Percentiles rank a stretch among this genome's conserved stretches.
Evolutionary conservation across 1,140 invertebrate species (phyloP).

Genomic region (Drosophila albomicans): DNA sequence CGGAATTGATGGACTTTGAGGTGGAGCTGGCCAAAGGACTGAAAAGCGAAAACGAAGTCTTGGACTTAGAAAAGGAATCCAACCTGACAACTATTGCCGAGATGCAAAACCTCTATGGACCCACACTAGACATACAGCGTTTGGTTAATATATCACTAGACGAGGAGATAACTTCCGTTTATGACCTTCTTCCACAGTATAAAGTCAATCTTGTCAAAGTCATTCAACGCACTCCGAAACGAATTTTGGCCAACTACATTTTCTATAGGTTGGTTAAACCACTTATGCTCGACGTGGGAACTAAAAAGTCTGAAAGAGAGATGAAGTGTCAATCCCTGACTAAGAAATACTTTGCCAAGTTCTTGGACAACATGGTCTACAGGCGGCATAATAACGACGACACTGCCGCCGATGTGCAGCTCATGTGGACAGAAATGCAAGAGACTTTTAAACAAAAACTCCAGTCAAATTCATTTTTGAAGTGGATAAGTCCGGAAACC

Average conservation of each 20-base stretch:
- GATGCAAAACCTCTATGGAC: conserved; percentile 51
- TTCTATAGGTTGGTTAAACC: conserved; percentile 56
- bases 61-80: conserved; percentile 28
- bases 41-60: conserved; percentile 42
- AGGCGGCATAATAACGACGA: conserved; percentile 51
- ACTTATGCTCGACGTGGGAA: conserved; percentile 38
- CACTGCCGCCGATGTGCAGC: conserved; percentile 59
- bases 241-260: conserved; percentile 70
- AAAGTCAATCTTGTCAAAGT: conserved; percentile 59
- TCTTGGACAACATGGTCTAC: conserved; percentile 76
- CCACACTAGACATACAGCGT: conserved; percentile 41
- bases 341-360: conserved; percentile 65
- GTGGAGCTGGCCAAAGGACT: conserved; percentile 60
- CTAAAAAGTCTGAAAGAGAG: conserved; percentile 7
- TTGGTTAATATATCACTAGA: conserved; percentile 44
- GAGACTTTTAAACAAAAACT: conserved; percentile 57
- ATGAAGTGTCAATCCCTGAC: conserved; percentile 48
- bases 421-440: conserved; percentile 69
- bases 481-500: conserved; percentile 52
- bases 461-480: conserved; percentile 29
- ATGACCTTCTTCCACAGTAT: conserved; percentile 57
- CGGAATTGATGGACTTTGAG: conserved; percentile 69
- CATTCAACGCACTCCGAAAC: conserved; percentile 44
- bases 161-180: conserved; percentile 25
- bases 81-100: conserved; percentile 44